Evolutionary conservation across 2,888 invertebrate species (phyloP).

Genomic region (Criorhina ranunculi): DNA sequence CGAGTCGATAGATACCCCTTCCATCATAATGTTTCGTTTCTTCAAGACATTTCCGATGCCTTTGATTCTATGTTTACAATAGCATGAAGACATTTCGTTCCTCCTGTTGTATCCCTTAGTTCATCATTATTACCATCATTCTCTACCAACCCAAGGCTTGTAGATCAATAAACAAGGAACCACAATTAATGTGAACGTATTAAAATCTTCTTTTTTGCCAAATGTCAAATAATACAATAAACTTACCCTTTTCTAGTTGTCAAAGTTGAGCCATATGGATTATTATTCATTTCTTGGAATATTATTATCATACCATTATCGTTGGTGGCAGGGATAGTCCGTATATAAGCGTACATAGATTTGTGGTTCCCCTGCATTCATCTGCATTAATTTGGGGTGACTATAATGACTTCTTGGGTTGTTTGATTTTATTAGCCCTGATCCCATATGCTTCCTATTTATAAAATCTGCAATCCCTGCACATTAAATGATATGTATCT

Average conservation of each 20-base stretch:
- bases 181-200: too few relatives aligned
- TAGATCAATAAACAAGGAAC: too few relatives aligned
- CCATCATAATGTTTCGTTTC: too few relatives aligned
- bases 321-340: constrained; percentile 6
- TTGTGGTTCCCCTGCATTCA: constrained; percentile 41
- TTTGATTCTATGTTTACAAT: too few relatives aligned
- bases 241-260: constrained; percentile 29
- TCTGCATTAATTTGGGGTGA: constrained; percentile 43
- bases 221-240: constrained; percentile 27
- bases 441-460: constrained; percentile 50
- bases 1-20: too few relatives aligned
- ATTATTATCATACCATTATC: constrained; percentile 45
- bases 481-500: constrained; percentile 5
- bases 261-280: constrained; percentile 50
- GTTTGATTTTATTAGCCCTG: constrained; percentile 37
- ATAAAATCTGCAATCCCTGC: constrained; percentile 35
- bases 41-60: too few relatives aligned
- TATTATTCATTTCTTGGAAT: constrained; percentile 23
- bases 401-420: constrained; percentile 34
- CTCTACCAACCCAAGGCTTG: too few relatives aligned
- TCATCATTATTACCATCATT: too few relatives aligned
- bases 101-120: too few relatives aligned
- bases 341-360: neutral
- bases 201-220: neutral
- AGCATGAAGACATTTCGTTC: too few relatives aligned